Evolutionary conservation across 92 coral and sea anemone genomes (phyloP), one percentile per base, ranked within the genome.

Genomic region (Umimayanthus kanabou): DNA sequence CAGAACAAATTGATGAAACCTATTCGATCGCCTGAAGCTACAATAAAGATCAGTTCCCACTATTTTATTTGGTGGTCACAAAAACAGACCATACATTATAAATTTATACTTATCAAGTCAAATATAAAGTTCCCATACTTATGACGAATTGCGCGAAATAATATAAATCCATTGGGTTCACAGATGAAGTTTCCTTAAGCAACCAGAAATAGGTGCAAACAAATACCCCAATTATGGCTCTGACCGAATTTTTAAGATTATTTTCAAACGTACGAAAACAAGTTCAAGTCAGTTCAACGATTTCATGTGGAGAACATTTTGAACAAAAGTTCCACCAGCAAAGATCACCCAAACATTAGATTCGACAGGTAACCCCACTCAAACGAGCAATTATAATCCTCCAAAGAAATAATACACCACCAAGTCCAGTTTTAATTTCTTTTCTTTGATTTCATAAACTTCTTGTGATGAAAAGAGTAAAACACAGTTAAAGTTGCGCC

Each of bases 361-460:
- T 26, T 50, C n/a, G 65, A 80, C 84, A 47, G 85, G 84, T 79
- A 50, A 67, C 77, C 65, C 77, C 77, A 30, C 79, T 67, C 28
- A 29, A 9, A 11, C 61, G 57, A 18, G 22, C 39, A 79, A 78
- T 42, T 47, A 50, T 16, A 22, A 39, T 22, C 67, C 14, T 39
- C 26, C 58, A 50, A 28, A 78, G 74, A 70, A 23, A 71, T 49
- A 71, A 39, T 57, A 23, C 22, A 79, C 55, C 79, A 73, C 72
- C 77, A 25, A 26, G 45, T 29, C 8, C 23, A 25, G 15, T 40
- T 66, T 37, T 67, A 9, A 7, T 26, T 39, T 13, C 76, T 10
- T 39, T 66, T 28, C 11, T 65, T 8, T 45, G 76, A 29, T 83
- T 43, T 25, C 15, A 9, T 11, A 4, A 26, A 45, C 15, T 45